phyloP scores from a whole-genome alignment of 2,113 vertebrate species.

The Bungarus multicinctus region DNA sequence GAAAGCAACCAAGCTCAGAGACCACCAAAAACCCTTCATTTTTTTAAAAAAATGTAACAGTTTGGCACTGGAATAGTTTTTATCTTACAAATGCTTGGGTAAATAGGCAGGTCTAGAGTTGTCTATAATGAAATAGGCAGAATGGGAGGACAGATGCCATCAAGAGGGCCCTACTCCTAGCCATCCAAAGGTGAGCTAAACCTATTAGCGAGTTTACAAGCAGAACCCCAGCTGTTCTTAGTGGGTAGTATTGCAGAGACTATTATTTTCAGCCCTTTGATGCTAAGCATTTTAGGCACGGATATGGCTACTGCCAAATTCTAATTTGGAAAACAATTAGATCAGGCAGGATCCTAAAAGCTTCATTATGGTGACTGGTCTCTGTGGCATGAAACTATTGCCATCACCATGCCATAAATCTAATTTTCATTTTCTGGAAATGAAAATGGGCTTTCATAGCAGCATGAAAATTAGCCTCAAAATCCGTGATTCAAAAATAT shows the following conservation, averaged over 20 bases:
- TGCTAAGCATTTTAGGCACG: background rate
- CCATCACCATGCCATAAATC: background rate
- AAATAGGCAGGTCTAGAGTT: background rate
- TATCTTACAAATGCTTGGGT: background rate
- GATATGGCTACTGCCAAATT: background rate
- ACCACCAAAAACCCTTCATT: background rate
- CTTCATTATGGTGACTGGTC: background rate
- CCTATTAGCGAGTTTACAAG: background rate
- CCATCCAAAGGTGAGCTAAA: background rate
- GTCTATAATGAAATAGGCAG: background rate
- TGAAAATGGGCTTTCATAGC: background rate
- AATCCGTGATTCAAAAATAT: background rate
- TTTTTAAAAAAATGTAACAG: background rate
- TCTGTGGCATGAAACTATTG: background rate
- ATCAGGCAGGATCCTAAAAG: background rate
- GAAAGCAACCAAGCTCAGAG: background rate
- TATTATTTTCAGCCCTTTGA: background rate
- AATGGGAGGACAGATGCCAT: background rate
- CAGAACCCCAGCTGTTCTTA: background rate
- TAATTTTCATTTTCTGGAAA: background rate
- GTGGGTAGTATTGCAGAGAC: background rate
- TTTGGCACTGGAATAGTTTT: background rate
- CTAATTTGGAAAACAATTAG: background rate
- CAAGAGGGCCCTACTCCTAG: background rate
- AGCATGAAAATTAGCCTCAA: background rate